phyloP scores from a whole-genome alignment of 1,140 invertebrate species.

The Drosophila rufa region DNA sequence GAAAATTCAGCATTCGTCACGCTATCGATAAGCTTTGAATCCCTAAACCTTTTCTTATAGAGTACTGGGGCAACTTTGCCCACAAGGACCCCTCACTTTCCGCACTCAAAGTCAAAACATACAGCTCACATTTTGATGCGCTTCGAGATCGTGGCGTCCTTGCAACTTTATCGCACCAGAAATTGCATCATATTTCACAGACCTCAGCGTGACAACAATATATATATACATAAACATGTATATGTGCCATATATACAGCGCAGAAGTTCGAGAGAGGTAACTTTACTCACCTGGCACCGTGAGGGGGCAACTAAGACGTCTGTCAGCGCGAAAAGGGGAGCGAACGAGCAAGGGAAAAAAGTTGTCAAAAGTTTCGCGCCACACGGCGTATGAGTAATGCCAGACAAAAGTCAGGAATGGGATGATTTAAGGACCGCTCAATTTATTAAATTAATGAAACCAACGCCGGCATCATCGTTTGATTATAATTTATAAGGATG shows the following conservation, averaged over 20 bases:
- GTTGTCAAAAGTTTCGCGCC: slow-evolving; percentile 59
- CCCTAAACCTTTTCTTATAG: background rate
- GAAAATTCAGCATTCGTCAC: background rate
- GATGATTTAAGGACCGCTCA: slow-evolving; percentile 50
- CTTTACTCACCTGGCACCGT: slow-evolving; percentile 40
- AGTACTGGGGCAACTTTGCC: slow-evolving; percentile 25
- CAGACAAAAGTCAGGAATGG: slow-evolving; percentile 26
- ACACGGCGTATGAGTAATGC: slow-evolving; percentile 74
- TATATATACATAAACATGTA: slow-evolving; percentile 43
- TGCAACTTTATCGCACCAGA: slow-evolving; percentile 80
- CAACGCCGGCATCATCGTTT: slow-evolving; percentile 36
- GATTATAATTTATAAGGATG: slow-evolving; percentile 71
- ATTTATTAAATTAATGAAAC: slow-evolving; percentile 58
- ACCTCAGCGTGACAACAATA: slow-evolving; percentile 65
- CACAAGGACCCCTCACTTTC: slow-evolving; percentile 21
- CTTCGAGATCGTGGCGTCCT: slow-evolving; percentile 61
- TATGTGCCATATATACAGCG: background rate
- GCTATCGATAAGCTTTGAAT: no score
- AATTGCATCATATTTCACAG: slow-evolving; percentile 81
- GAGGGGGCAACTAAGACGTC: slow-evolving; percentile 48
- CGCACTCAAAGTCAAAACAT: slow-evolving; percentile 67
- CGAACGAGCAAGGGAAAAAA: slow-evolving; percentile 19
- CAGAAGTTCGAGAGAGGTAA: slow-evolving; percentile 39
- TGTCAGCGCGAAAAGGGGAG: slow-evolving; percentile 40
- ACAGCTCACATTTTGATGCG: slow-evolving; percentile 62